These are phyloP conservation scores for Lutraria lutraria DNA, from an alignment of 2,888 invertebrate species.

Conservation along the genomic window DNA sequence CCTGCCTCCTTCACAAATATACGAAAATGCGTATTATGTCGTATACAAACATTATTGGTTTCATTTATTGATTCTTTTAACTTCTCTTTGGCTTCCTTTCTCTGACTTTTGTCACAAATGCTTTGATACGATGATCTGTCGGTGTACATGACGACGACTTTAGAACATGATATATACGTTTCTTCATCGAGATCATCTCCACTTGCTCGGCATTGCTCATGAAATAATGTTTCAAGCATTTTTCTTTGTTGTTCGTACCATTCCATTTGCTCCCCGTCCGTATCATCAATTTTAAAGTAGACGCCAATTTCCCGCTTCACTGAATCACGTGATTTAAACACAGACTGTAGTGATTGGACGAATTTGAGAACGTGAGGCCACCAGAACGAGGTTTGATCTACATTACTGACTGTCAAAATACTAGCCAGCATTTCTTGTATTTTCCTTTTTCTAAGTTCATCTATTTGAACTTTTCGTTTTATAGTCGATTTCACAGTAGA, in stretches of 20 bases:
- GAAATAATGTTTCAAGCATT: constrained; percentile 10
- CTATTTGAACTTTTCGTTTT: neutral
- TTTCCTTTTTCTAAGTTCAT: neutral
- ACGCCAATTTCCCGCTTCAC: constrained; percentile 17
- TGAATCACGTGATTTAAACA: neutral
- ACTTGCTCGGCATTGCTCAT: neutral
- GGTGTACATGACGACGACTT: constrained; percentile 4
- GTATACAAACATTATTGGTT: neutral
- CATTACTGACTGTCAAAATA: neutral
- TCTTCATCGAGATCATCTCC: constrained; percentile 1
- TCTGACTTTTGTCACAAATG: neutral
- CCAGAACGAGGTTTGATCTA: neutral
- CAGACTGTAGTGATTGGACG: neutral
- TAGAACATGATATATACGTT: neutral
- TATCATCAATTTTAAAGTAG: constrained; percentile 20
- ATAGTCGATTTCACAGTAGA: neutral
- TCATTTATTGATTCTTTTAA: neutral
- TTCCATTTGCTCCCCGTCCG: neutral
- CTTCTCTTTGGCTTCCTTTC: neutral
- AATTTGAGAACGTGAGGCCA: constrained; percentile 25
- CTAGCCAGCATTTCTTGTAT: constrained; percentile 14
- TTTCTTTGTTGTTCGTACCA: constrained; percentile 20
- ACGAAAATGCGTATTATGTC: neutral
- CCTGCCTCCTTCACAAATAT: constrained; percentile 14
- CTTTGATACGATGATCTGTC: constrained; percentile 1